Evolutionary conservation across 92 coral and sea anemone genomes (phyloP).

Genomic region (Porites lobata): DNA sequence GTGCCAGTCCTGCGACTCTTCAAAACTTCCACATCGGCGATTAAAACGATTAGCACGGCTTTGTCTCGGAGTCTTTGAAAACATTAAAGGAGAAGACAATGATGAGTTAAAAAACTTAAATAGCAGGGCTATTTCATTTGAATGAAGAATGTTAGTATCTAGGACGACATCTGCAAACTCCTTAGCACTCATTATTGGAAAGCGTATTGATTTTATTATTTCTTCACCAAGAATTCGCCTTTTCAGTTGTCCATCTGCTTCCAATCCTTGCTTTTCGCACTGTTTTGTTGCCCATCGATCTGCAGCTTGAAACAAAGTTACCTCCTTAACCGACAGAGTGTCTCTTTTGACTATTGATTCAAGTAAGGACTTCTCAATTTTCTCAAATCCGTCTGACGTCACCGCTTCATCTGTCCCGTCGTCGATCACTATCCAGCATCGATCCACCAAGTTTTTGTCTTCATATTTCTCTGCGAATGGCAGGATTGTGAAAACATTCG

Average conservation of each 20-base stretch:
- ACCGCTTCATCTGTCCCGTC: slow-evolving; percentile 50
- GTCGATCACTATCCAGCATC: slow-evolving; percentile 75
- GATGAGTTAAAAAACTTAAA: background rate
- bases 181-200: background rate
- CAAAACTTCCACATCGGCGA: background rate
- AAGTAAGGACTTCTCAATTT: slow-evolving; percentile 49
- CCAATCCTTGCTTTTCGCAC: slow-evolving; percentile 4
- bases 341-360: slow-evolving; percentile 54
- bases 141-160: background rate
- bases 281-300: slow-evolving; percentile 61
- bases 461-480: slow-evolving; percentile 10
- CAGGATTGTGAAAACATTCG: too few relatives aligned
- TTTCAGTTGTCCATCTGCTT: background rate
- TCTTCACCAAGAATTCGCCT: slow-evolving; percentile 3
- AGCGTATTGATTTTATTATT: slow-evolving; percentile 6
- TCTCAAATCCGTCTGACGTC: slow-evolving; percentile 45
- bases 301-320: slow-evolving; percentile 66
- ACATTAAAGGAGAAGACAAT: background rate
- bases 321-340: slow-evolving; percentile 50
- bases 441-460: slow-evolving; percentile 55
- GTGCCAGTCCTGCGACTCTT: background rate
- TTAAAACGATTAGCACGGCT: background rate
- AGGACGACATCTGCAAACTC: background rate
- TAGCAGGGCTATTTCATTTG: background rate
- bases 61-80: background rate